Base-by-base conservation (phyloP, 1,140 invertebrate genomes). In the Dreissena rostriformis region DNA sequence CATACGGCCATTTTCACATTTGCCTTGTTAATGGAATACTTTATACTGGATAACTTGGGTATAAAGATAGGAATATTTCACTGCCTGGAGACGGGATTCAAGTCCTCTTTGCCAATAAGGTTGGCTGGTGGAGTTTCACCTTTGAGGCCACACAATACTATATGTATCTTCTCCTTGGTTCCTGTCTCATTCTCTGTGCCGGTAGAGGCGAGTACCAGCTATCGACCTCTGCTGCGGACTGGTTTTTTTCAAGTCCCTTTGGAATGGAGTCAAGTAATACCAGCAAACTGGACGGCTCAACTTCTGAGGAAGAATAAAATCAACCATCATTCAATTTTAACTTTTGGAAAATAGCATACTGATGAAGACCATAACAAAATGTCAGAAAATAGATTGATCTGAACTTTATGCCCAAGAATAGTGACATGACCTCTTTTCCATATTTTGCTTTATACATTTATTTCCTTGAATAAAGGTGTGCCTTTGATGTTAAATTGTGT, bases 61-160 rank as follows among this genome's bases (percentile, higher is more conserved):
- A 39, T 39, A 39, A 39, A 39, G 15, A 68, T 28, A 26, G 39
- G 15, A 73, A 53, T 79, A 73, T 15, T 24, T 52, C 66, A 55
- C 49, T 61, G 90, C 90, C 86, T 29, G 26, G 89, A 88, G 26
- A 86, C 86, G 26, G 88, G 85, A 70, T 90, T 88, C 22, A 91
- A 79, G 22, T 86, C 86, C 29, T 84, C 80, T 26, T 87, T 84
- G 14, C 86, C 82, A 72, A 90, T 90, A 26, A 88, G 68, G 17
- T 68, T 24, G 14, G 88, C 88, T n/a, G 89, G 85, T 10, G 83
- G 72, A 29, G 86, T 88, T 22, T 89, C 82, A 28, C 88, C 89
- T 17, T 86, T 82, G 2, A 86, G 85, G 49, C 90, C 90, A 85
- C 86, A 92, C 26, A 91, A 75, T 19, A 87, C 84, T 52, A 92